Base-by-base conservation (phyloP, 2,113 vertebrate genomes). In the Rattus rattus region DNA sequence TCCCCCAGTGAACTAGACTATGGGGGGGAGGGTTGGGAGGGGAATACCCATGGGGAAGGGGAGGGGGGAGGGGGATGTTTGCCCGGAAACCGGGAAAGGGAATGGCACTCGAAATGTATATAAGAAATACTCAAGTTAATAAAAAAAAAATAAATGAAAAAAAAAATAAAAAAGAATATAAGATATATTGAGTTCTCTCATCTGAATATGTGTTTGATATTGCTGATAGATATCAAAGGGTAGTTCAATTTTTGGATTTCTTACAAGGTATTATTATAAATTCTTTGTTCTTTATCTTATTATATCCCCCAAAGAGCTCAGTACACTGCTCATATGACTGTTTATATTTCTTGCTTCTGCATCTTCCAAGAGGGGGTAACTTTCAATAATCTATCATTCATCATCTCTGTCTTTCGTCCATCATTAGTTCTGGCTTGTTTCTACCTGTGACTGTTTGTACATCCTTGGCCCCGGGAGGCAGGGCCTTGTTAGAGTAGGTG, bases 311-410 rank as follows among this genome's bases (percentile, higher is more conserved):
- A 59, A 88, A 56, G 39, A 39, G 11, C 26, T 19, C 2, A 13
- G 14, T 19, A 3, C 1, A n/a, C 9, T 52, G 16, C 75, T 16
- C 75, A 30, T 7, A 56, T 0, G 0, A 2, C 49, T 30, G 30
- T 17, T 56, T 39, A 81, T 19, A 10, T 24, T n/a, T 33, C 1
- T 39, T 16, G 17, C 3, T 12, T 26, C 9, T 75, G 6, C 9
- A 0, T 93, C 33, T 73, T 43, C 33, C n/a, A 69, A 30, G 61
- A 43, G 54, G 3, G 2, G 26, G 28, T 28, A 16, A 13, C 30
- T 6, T 26, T 26, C 16, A 26, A n/a, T 8, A n/a, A 54, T 16
- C 33, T 88, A 26, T 49, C n/a, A 20, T 69, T 30, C 30, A 69
- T 87, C 26, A 49, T 52, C 49, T 52, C 49, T 52, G 9, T 47